Evolutionary conservation across 1,140 invertebrate species (phyloP).

Genomic region (Bombus difficillimus): DNA sequence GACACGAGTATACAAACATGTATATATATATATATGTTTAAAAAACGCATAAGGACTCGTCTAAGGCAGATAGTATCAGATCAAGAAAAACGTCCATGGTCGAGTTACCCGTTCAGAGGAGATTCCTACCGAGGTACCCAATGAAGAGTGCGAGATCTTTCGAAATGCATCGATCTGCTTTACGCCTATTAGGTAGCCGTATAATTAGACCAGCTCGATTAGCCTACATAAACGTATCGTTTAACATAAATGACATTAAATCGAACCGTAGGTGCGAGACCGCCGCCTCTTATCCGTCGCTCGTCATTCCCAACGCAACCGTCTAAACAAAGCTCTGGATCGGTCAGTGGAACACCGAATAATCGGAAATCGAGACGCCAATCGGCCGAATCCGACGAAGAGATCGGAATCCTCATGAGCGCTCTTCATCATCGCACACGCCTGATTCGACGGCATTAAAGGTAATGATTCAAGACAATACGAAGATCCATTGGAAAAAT

Average conservation of each 20-base stretch:
- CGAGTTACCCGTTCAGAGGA: conserved; percentile 66
- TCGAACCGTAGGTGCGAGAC: conserved; percentile 67
- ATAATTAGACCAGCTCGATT: conserved; percentile 29
- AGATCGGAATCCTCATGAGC: conserved; percentile 51
- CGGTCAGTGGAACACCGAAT: conserved; percentile 58
- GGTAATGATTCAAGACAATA: background rate
- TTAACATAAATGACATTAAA: conserved; percentile 16
- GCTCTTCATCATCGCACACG: conserved; percentile 70
- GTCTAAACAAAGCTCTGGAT: conserved; percentile 48
- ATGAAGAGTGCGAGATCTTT: conserved; percentile 70
- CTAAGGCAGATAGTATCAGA: conserved; percentile 59
- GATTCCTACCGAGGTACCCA: conserved; percentile 62
- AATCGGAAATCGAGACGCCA: conserved; percentile 58
- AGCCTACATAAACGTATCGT: background rate
- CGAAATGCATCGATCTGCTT: conserved; percentile 69
- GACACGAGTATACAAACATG: conserved; percentile 43
- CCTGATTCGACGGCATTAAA: conserved; percentile 73
- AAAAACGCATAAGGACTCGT: conserved; percentile 70
- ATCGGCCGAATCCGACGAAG: conserved; percentile 67
- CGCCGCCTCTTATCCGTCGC: conserved; percentile 72
- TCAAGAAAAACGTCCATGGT: conserved; percentile 65
- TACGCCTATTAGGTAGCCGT: conserved; percentile 70
- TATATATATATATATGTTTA: conserved; percentile 51
- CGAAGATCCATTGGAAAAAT: background rate
- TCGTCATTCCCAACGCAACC: conserved; percentile 75